These are phyloP conservation scores for Patiria pectinifera DNA, from an alignment of 53 echinoderm and acorn worm genomes.

Conservation along the genomic window DNA sequence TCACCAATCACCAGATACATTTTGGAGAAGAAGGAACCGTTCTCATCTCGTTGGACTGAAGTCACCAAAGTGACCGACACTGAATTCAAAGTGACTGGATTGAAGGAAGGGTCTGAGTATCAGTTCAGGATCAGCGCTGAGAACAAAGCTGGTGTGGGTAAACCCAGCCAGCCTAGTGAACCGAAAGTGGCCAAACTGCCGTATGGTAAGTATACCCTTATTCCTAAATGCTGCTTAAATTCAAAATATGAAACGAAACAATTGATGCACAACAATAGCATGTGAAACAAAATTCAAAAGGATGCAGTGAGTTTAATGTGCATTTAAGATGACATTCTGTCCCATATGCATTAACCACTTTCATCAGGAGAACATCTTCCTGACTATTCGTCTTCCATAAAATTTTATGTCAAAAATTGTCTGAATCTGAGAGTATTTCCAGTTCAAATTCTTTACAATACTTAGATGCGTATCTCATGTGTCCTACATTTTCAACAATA, in stretches of 20 bases:
- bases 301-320: too few relatives aligned
- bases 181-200: conserved; percentile 89
- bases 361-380: too few relatives aligned
- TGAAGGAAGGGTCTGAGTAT: conserved; percentile 87
- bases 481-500: not conserved
- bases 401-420: too few relatives aligned
- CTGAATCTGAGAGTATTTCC: too few relatives aligned
- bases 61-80: conserved; percentile 80
- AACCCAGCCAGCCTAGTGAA: conserved; percentile 84
- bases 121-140: conserved; percentile 95
- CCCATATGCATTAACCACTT: too few relatives aligned
- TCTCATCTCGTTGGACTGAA: conserved; percentile 85
- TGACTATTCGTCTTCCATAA: too few relatives aligned
- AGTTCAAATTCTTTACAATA: too few relatives aligned
- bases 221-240: not conserved
- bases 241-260: not conserved
- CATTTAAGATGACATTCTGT: too few relatives aligned
- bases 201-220: conserved; percentile 76
- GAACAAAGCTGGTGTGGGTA: conserved; percentile 94
- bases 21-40: conserved; percentile 87
- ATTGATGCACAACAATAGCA: not conserved
- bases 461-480: too few relatives aligned
- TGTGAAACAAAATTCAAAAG: too few relatives aligned
- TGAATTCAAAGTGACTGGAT: conserved; percentile 75
- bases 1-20: conserved; percentile 90